Evolutionary conservation across 2,888 invertebrate species (phyloP).

Genomic region (Chaitophorus viminalis): DNA sequence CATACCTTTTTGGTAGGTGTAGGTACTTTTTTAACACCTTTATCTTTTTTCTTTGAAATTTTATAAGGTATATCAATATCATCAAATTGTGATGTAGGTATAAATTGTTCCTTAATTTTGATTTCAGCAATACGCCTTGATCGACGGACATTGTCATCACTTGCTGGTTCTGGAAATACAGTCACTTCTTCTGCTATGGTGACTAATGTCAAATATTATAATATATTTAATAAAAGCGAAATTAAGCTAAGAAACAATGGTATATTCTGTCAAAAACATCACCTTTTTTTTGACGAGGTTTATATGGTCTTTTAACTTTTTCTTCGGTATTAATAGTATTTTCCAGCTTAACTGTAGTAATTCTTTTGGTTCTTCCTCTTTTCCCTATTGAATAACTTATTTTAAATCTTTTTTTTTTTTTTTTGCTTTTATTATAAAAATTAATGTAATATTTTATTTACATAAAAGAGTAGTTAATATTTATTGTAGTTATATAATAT

Average conservation of each 20-base stretch:
- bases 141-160: slow-evolving; percentile 74
- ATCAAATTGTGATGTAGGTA: slow-evolving; percentile 66
- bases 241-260: background rate
- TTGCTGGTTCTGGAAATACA: slow-evolving; percentile 63
- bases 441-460: background rate
- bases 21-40: slow-evolving; percentile 67
- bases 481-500: background rate
- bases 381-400: slow-evolving; percentile 13
- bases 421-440: background rate
- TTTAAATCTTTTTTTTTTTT: background rate
- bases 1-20: slow-evolving; percentile 64
- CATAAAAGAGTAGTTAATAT: background rate
- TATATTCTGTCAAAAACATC: background rate
- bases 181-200: slow-evolving; percentile 56
- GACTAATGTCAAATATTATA: slow-evolving; percentile 22
- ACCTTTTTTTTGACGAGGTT: slow-evolving; percentile 58
- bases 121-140: slow-evolving; percentile 87
- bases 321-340: slow-evolving; percentile 44
- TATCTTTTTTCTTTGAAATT: slow-evolving; percentile 66
- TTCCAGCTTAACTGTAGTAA: slow-evolving; percentile 2
- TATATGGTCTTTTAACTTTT: slow-evolving; percentile 49
- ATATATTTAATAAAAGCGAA: background rate
- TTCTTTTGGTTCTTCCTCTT: slow-evolving; percentile 51
- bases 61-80: slow-evolving; percentile 68
- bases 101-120: slow-evolving; percentile 83